Evolutionary conservation across 64 coral and sea anemone species (phyloP).

Genomic region (Porites australiensis): DNA sequence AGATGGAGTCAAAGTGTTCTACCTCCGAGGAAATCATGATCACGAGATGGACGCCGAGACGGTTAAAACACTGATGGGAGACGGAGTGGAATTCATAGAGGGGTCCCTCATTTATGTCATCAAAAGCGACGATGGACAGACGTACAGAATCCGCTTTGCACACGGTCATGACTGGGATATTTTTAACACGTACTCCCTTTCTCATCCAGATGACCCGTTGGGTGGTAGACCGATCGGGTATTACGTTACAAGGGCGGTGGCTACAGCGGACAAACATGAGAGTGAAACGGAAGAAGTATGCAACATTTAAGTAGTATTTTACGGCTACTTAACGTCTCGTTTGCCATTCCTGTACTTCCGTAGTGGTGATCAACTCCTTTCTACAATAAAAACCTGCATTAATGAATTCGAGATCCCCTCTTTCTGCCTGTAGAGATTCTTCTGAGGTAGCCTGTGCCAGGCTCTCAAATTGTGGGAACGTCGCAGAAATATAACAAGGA

Average conservation of each 20-base stretch:
- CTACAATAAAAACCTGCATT: too few relatives aligned
- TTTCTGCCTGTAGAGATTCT: too few relatives aligned
- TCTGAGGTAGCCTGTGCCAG: too few relatives aligned
- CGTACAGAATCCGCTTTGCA: slow-evolving; percentile 43
- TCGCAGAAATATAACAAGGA: too few relatives aligned
- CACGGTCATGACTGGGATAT: slow-evolving; percentile 62
- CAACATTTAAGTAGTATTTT: too few relatives aligned
- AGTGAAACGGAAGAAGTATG: slow-evolving; percentile 18
- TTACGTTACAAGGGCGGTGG: slow-evolving; percentile 56
- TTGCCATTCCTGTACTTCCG: too few relatives aligned
- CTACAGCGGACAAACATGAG: background rate
- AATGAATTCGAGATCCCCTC: too few relatives aligned
- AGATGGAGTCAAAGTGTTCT: slow-evolving; percentile 43
- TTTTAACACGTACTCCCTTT: slow-evolving; percentile 32
- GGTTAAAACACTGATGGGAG: slow-evolving; percentile 9
- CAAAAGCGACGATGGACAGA: background rate
- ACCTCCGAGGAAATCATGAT: slow-evolving; percentile 51
- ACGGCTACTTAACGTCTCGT: too few relatives aligned
- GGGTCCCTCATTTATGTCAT: slow-evolving; percentile 42
- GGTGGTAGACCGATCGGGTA: slow-evolving; percentile 22
- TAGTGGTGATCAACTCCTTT: too few relatives aligned
- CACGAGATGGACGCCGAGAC: slow-evolving; percentile 4
- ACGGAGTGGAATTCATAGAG: slow-evolving; percentile 31
- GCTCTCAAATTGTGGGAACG: too few relatives aligned
- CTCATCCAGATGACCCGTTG: background rate